These are phyloP conservation scores for Tachypleus tridentatus DNA, from an alignment of 1,140 invertebrate species.

Conservation along the genomic window DNA sequence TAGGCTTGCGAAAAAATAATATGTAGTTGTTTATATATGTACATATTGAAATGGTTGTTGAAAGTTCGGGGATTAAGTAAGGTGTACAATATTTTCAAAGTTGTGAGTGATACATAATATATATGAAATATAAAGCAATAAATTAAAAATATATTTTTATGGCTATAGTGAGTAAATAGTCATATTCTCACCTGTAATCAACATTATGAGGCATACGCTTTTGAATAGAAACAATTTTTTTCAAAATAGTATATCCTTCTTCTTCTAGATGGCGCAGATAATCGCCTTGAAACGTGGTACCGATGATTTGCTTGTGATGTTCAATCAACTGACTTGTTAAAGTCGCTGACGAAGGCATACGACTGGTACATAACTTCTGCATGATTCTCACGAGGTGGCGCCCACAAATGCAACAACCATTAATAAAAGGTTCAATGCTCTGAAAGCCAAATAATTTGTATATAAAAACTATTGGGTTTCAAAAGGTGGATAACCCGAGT, in stretches of 20 bases:
- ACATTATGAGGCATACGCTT: constrained; percentile 25
- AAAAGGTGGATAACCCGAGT: constrained; percentile 3
- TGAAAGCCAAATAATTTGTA: constrained; percentile 12
- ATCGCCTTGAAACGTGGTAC: constrained; percentile 27
- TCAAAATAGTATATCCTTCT: constrained; percentile 28
- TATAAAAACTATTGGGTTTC: neutral
- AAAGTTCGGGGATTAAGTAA: too few species aligned
- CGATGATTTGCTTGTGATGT: constrained; percentile 28
- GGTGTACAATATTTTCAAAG: too few species aligned
- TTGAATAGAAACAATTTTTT: constrained; percentile 23
- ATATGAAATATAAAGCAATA: too few species aligned
- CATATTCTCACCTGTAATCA: constrained; percentile 28
- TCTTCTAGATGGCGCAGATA: constrained; percentile 28
- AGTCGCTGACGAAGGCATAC: constrained; percentile 23
- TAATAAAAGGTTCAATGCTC: constrained; percentile 33
- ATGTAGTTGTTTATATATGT: too few species aligned
- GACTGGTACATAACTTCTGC: constrained; percentile 25
- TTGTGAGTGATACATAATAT: too few species aligned
- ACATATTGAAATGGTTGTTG: too few species aligned
- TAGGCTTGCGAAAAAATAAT: too few species aligned
- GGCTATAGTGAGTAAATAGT: too few species aligned
- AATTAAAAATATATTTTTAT: too few species aligned
- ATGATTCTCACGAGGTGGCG: constrained; percentile 29
- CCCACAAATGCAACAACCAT: constrained; percentile 27
- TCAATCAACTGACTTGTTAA: constrained; percentile 26